Base-by-base conservation (phyloP, 2,888 invertebrate species). In the Nymphalis c-album region DNA sequence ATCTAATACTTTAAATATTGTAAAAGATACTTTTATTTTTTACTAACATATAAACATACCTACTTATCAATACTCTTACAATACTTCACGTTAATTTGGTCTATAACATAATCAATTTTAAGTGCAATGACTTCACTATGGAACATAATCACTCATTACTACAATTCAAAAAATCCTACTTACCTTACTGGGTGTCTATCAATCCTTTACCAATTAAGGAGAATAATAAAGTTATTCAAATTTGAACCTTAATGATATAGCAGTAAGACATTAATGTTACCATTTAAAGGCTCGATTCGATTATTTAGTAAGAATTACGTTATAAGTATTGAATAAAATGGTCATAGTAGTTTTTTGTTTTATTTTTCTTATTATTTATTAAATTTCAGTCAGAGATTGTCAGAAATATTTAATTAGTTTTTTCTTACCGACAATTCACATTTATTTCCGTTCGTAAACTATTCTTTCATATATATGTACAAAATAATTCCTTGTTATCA, bases 101-200 rank as follows among this genome's bases (percentile, higher is more conserved):
- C 47, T 35, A 66, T 61, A 31, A 31, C 1, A 60, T n/a, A 61
- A 13, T 55, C 58, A 20, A 51, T 31, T 31, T 45, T 22, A 50
- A 67, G 50, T 62, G 62, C 58, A 45, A 51, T 61, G 60, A 57
- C 67, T 20, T 48, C 18, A 26, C 57, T 67, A 64, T 64, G 48
- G 51, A 61, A 51, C 46, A 61, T 76, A 75, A 78, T 77, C 75
- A 55, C 77, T 78, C 79, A 80, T 79, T 80, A 79, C 75, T 78
- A 78, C 74, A 74, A 78, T 76, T 77, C 75, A 77, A 68, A 75
- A 76, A 80, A 77, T 77, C 78, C 74, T 61, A 55, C 68, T 63
- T 57, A 53, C 53, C 65, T 74, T 58, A 68, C 69, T 31, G 17
- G 26, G 71, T 60, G 60, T 63, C 64, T 73, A 72, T 76, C 76